Base-by-base conservation (phyloP, 2,888 invertebrate genomes). In the Furcula furcula region DNA sequence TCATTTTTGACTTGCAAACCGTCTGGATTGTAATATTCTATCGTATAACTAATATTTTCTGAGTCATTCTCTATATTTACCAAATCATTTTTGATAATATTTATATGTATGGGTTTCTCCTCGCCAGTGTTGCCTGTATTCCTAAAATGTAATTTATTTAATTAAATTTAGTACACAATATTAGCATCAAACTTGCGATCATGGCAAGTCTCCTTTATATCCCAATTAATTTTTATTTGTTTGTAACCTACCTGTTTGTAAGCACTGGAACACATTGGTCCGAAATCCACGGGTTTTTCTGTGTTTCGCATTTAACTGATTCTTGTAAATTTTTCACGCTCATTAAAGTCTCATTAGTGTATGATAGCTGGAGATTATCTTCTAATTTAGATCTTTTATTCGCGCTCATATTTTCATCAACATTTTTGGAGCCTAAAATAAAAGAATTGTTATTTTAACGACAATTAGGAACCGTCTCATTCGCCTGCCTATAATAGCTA, bases 281-380 rank as follows among this genome's bases (percentile, higher is more conserved):
- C 9, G 36, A 31, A 14, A 55, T 39, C 58, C 65, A 60, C 0
- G 57, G 49, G n/a, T 55, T 61, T 18, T 31, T 39, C 32, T 59
- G 51, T 27, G 50, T 47, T 35, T 55, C 60, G 30, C 53, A 51
- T 22, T 55, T 51, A 0, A 53, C 39, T 0, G 55, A 46, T 7
- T 53, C 55, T 35, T 64, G 63, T 37, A 65, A 43, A 28, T 52
- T 38, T 21, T 45, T 54, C 6, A 63, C 55, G 29, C 51, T 57
- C 25, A 55, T 37, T 19, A 57, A 21, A 13, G 46, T 60, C 34
- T 62, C 55, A 29, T 40, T 46, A 14, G 32, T 51, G 11, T 46
- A 40, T 6, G 31, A 39, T 14, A 46, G 29, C 14, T 42, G 39
- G 7, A 25, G n/a, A 2, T 4, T 19, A 2, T 31, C 29, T 7